phyloP scores from a whole-genome alignment of 2,113 vertebrate genomes.

The Oncorhynchus gorbuscha region DNA sequence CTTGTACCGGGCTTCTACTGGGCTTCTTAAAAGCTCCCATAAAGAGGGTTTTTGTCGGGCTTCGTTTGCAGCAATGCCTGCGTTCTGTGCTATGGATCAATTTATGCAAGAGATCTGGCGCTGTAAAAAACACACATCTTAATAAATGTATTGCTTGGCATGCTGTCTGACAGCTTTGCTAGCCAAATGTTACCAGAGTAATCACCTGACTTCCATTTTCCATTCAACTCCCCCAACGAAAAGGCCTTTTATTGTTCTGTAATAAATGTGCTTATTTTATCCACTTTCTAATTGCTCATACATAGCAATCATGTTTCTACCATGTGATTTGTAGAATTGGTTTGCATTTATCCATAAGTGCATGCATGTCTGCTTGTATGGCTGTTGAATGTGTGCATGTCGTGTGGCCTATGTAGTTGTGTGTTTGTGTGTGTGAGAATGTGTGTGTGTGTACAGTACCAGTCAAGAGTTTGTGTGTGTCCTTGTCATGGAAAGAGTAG shows the following conservation, averaged over 20 bases:
- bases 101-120: constrained; percentile 33
- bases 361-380: too few species aligned
- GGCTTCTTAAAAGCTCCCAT: constrained; percentile 27
- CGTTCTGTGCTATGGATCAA: constrained; percentile 3
- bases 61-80: neutral
- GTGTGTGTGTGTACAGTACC: too few species aligned
- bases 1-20: constrained; percentile 37
- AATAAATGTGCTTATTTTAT: neutral
- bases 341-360: too few species aligned
- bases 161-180: constrained; percentile 11
- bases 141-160: constrained; percentile 22
- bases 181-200: constrained; percentile 12
- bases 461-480: too few species aligned
- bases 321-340: too few species aligned
- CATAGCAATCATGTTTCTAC: too few species aligned
- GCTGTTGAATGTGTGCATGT: too few species aligned
- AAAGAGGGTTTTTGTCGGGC: constrained; percentile 15
- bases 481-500: too few species aligned
- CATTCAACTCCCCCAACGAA: constrained; percentile 17
- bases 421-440: neutral
- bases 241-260: constrained; percentile 1
- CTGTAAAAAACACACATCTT: constrained; percentile 31
- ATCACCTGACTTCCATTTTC: constrained; percentile 19
- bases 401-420: neutral
- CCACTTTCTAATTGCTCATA: too few species aligned